Evolutionary conservation across 1,140 invertebrate species (phyloP), one percentile per base, ranked within the genome.

Genomic region (Aphaenogaster ashmeadi): DNA sequence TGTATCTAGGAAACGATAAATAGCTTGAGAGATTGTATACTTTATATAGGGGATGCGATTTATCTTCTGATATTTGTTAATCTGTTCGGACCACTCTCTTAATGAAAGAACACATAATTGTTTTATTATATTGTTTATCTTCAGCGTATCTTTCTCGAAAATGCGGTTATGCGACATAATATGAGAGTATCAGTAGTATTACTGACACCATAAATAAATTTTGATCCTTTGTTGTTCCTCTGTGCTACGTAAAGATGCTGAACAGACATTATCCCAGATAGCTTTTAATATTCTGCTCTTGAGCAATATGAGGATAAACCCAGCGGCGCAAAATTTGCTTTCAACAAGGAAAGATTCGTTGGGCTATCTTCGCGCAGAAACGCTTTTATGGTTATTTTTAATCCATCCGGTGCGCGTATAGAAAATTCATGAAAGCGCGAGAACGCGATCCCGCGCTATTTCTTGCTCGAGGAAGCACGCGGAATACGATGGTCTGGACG

Each of bases 321-420:
- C 5, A 56, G 15, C 8, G 56, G 80, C 41, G 80, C 54, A 60
- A 60, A 83, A 84, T 84, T 84, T 75, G 54, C 54, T 75, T 50
- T 74, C 80, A 74, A 47, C 66, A 36, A 38, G 54, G 67, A 74
- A 50, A 27, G 41, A 84, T 84, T 84, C n/a, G 41, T 44, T 18
- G 9, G 13, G 13, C 69, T 75, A 84, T 72, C 69, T 50, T 75
- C 41, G 54, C 9, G 69, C 69, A 64, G 75, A 84, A 84, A 84
- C 69, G 44, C 54, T 84, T 84, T 84, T 84, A 84, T 69, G 33
- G 80, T 84, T 84, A 84, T 75, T 84, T 84, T 84, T 84, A 84
- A 84, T 84, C 80, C 80, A 84, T 84, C 69, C 80, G 69, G 80
- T 27, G 41, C 27, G 69, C 69, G 33, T 62, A 84, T 84, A 75